Conservation (phyloP, 2,888 invertebrate species). For the Antheraea assamensis region DNA sequence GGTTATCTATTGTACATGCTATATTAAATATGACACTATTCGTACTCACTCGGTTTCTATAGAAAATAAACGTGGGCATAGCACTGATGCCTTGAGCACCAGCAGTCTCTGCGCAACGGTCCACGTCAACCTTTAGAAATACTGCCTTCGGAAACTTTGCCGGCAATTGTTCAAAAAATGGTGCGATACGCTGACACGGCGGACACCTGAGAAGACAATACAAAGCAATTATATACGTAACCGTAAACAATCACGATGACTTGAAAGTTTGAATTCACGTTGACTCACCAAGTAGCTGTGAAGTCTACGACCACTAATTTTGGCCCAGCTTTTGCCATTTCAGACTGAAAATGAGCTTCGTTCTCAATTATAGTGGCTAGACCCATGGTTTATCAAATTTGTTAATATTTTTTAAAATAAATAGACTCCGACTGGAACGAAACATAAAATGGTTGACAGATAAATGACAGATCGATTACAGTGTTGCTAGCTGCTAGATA, state of each 20-base stretch:
- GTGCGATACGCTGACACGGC: slow-evolving; percentile 97
- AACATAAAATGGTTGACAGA: slow-evolving; percentile 49
- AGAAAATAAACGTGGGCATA: slow-evolving; percentile 99
- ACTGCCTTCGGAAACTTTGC: slow-evolving; percentile 93
- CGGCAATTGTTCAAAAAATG: slow-evolving; percentile 94
- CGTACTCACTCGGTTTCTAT: slow-evolving; percentile 87
- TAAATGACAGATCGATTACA: slow-evolving; percentile 5
- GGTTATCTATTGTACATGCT: not conserved
- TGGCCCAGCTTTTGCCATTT: slow-evolving; percentile 91
- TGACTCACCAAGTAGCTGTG: slow-evolving; percentile 93
- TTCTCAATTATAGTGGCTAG: slow-evolving; percentile 85
- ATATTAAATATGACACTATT: not conserved
- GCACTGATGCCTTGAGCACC: slow-evolving; percentile 94
- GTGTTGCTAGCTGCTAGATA: not conserved
- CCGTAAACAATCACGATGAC: slow-evolving; percentile 53
- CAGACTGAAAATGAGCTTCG: slow-evolving; percentile 92
- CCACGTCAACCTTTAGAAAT: slow-evolving; percentile 97
- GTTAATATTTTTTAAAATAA: slow-evolving; percentile 34
- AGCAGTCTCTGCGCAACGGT: slow-evolving; percentile 95
- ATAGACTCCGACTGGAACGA: slow-evolving; percentile 49
- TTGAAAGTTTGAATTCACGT: slow-evolving; percentile 57
- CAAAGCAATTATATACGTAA: slow-evolving; percentile 29
- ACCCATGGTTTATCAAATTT: slow-evolving; percentile 68
- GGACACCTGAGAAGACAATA: slow-evolving; percentile 88
- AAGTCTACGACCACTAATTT: slow-evolving; percentile 97